These are phyloP conservation scores for Nansenia antarctica DNA, from an alignment of 2,113 vertebrate genomes.

Conservation along the genomic window DNA sequence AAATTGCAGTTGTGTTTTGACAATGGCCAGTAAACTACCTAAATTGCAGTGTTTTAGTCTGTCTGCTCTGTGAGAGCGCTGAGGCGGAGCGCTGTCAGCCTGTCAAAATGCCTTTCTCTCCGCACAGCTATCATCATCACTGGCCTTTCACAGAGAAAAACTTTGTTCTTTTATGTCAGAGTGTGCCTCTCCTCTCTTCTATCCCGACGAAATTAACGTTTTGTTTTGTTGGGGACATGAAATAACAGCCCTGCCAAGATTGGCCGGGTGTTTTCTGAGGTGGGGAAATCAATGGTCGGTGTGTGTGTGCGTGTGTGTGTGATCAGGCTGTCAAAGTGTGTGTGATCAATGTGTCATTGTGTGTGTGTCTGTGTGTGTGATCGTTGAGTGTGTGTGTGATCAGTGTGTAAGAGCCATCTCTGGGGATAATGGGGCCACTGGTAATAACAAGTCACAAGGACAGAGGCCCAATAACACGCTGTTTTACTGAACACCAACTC, in stretches of 20 bases:
- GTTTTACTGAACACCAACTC: constrained; percentile 59
- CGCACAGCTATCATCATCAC: constrained; percentile 86
- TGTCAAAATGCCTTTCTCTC: constrained; percentile 76
- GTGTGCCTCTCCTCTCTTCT: constrained; percentile 90
- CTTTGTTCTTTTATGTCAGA: constrained; percentile 86
- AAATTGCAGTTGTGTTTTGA: constrained; percentile 73
- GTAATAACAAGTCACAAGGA: constrained; percentile 70
- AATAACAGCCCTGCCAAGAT: constrained; percentile 98
- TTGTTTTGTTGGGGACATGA: constrained; percentile 99
- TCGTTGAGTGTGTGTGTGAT: constrained; percentile 28
- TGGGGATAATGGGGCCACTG: constrained; percentile 63
- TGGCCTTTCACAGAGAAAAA: constrained; percentile 85
- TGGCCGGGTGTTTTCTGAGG: constrained; percentile 89
- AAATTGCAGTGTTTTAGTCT: constrained; percentile 78
- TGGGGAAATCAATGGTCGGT: constrained; percentile 89
- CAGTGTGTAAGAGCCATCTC: constrained; percentile 56
- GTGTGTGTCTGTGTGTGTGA: constrained; percentile 20
- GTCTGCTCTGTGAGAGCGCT: constrained; percentile 52
- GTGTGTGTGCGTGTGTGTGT: constrained; percentile 17
- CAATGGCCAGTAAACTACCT: constrained; percentile 79
- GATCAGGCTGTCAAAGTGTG: neutral
- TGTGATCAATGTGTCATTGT: constrained; percentile 48
- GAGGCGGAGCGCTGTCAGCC: constrained; percentile 69
- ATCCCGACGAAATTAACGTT: constrained; percentile 95
- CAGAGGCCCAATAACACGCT: constrained; percentile 48